These are phyloP conservation scores for Clistopyga incitator DNA, from an alignment of 2,888 invertebrate genomes.

Conservation along the genomic window DNA sequence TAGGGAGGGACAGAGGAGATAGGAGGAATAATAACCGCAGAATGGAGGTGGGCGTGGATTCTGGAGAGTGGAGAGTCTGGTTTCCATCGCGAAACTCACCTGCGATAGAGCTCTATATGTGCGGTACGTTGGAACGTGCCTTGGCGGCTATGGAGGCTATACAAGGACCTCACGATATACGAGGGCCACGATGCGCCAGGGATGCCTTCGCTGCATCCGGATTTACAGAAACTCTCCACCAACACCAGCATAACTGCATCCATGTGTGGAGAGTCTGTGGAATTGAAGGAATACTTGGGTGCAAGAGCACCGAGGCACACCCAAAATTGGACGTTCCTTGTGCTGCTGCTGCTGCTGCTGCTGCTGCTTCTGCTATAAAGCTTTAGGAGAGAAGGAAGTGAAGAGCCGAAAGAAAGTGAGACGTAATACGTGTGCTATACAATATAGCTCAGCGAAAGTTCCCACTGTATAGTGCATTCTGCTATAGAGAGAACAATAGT, in stretches of 20 bases:
- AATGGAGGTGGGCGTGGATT: slow-evolving; percentile 6
- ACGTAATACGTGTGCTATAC: slow-evolving; percentile 18
- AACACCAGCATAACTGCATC: not conserved
- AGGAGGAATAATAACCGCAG: slow-evolving; percentile 11
- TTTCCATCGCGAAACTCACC: slow-evolving; percentile 55
- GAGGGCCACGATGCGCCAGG: not conserved
- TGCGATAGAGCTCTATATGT: slow-evolving; percentile 41
- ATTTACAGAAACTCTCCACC: not conserved
- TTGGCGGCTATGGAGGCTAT: slow-evolving; percentile 1
- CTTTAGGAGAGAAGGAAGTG: slow-evolving; percentile 8
- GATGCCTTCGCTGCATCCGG: slow-evolving; percentile 8
- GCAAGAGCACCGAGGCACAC: slow-evolving; percentile 53
- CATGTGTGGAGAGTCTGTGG: not conserved
- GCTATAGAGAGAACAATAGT: slow-evolving; percentile 33
- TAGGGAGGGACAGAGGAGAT: slow-evolving; percentile 26
- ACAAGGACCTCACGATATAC: not conserved
- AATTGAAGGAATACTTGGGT: slow-evolving; percentile 48
- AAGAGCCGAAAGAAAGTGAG: slow-evolving; percentile 28
- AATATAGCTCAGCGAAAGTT: slow-evolving; percentile 24
- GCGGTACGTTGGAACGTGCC: slow-evolving; percentile 9
- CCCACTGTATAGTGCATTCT: not conserved
- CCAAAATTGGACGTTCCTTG: slow-evolving; percentile 55
- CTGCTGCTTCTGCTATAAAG: not conserved
- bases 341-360: not conserved
- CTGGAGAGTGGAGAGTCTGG: slow-evolving; percentile 51